A percentile compares a stretch with the other conserved stretches of the same genome.
These are phyloP conservation scores for Iphiclides podalirius DNA, from an alignment of 2,888 invertebrate species.

Conservation along the genomic window DNA sequence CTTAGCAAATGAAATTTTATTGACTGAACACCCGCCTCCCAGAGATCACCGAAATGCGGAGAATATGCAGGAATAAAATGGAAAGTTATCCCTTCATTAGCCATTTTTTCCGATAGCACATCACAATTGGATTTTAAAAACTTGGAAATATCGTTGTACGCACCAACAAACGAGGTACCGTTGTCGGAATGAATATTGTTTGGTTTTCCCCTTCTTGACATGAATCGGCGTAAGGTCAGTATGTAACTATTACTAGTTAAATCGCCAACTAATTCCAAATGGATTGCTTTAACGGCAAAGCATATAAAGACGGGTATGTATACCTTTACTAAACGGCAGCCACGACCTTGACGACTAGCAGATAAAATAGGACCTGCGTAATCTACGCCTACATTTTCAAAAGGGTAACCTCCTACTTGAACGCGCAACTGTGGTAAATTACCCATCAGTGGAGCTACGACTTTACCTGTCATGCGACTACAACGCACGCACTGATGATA, in stretches of 20 bases:
- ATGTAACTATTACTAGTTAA: conserved; percentile 29
- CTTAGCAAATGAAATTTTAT: no score
- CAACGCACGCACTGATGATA: no score
- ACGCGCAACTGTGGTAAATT: no score
- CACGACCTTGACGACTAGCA: neutral
- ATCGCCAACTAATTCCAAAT: conserved; percentile 31
- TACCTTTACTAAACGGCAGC: conserved; percentile 23
- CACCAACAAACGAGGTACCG: conserved; percentile 24
- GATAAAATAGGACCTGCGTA: neutral
- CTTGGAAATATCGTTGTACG: conserved; percentile 15
- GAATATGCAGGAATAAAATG: conserved; percentile 26
- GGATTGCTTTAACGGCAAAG: conserved; percentile 28
- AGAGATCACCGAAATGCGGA: conserved; percentile 25
- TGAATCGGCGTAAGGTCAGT: conserved; percentile 28
- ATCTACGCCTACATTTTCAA: conserved; percentile 13
- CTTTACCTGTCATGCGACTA: no score
- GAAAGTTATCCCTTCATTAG: conserved; percentile 22
- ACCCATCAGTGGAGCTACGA: conserved; percentile 26
- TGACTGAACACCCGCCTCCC: conserved; percentile 26
- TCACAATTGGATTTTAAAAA: conserved; percentile 16
- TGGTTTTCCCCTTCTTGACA: conserved; percentile 29
- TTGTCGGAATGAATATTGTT: conserved; percentile 24
- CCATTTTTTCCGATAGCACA: conserved; percentile 7
- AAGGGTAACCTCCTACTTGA: no score
- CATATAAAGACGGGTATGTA: conserved; percentile 29